phyloP scores from a whole-genome alignment of 2,797 vertebrate genomes.

The Urocyon cinereoargenteus region DNA sequence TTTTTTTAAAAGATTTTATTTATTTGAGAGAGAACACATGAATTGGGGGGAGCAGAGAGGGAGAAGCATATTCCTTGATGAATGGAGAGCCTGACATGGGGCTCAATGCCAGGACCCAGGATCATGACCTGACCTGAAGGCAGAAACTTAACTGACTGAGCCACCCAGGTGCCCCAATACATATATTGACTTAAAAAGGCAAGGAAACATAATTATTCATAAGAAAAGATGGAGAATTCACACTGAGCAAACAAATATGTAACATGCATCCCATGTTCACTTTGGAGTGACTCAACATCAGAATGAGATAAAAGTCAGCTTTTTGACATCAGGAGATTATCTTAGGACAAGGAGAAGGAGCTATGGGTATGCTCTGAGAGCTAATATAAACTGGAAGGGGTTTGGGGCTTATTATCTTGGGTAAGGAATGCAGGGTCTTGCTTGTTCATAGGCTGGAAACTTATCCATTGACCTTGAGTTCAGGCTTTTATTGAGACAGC shows the following conservation, averaged over 20 bases:
- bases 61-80: background rate
- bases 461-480: background rate
- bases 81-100: background rate
- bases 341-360: background rate
- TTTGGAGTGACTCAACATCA: background rate
- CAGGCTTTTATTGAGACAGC: background rate
- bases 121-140: background rate
- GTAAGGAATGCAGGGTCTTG: background rate
- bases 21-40: background rate
- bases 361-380: background rate
- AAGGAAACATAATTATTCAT: background rate
- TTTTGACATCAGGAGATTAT: background rate
- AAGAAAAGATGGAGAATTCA: background rate
- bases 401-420: background rate
- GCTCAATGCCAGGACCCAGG: background rate
- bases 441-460: background rate
- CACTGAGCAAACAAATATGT: background rate
- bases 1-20: background rate
- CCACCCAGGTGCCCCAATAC: background rate
- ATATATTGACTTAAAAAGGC: background rate
- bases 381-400: background rate
- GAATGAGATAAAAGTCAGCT: background rate
- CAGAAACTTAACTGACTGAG: background rate
- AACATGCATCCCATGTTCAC: background rate
- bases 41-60: background rate